Conservation (phyloP, 2,113 vertebrate genomes). For the Caretta caretta region DNA sequence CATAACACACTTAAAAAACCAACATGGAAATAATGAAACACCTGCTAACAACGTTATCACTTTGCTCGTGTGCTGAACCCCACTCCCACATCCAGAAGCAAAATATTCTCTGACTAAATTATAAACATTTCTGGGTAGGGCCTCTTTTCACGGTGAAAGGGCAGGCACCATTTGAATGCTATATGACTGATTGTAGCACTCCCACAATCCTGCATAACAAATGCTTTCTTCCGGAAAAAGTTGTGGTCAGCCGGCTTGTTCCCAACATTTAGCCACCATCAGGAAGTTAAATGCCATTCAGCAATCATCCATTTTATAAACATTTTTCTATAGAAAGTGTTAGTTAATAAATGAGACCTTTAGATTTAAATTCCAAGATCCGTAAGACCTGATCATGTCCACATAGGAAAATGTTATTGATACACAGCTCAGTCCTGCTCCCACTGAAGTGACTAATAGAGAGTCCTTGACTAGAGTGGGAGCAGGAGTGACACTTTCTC, state of each 20-base stretch:
- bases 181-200: not conserved
- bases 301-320: not conserved
- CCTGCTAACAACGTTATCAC: not conserved
- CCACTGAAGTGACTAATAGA: not conserved
- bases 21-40: not conserved
- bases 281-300: not conserved
- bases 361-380: not conserved
- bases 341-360: not conserved
- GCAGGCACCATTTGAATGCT: not conserved
- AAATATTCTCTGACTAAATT: not conserved
- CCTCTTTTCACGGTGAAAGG: not conserved
- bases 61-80: not conserved
- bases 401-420: not conserved
- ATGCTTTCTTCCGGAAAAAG: not conserved
- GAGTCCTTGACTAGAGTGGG: not conserved
- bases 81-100: not conserved
- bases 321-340: not conserved
- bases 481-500: not conserved
- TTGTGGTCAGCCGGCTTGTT: not conserved
- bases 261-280: not conserved
- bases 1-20: not conserved
- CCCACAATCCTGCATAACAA: not conserved
- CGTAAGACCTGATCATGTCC: not conserved
- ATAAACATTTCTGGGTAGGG: not conserved
- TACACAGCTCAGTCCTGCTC: not conserved